Evolutionary conservation across 2,888 invertebrate genomes (phyloP).

Genomic region (Limnephilus lunatus): DNA sequence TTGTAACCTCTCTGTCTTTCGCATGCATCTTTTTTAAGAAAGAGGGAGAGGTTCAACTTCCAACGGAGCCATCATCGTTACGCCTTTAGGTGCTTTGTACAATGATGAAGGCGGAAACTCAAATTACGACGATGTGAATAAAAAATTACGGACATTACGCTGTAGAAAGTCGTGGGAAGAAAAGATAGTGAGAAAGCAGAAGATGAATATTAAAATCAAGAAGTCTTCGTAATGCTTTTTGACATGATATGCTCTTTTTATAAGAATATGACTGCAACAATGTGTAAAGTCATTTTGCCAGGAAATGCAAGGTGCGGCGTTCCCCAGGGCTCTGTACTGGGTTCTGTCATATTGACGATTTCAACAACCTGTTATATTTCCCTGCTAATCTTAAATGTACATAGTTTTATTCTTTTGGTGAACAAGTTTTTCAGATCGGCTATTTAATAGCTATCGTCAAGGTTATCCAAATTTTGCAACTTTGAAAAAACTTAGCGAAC

Average conservation of each 20-base stretch:
- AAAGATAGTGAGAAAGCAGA: background rate
- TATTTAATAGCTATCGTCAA: no score
- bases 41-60: background rate
- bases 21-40: background rate
- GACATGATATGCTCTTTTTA: background rate
- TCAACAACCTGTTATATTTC: no score
- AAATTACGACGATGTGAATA: constrained; percentile 24
- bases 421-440: no score
- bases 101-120: background rate
- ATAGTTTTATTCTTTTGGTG: no score
- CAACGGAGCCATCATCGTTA: background rate
- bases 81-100: background rate
- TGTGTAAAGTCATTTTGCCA: background rate
- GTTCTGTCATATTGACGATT: no score
- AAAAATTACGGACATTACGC: background rate
- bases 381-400: no score
- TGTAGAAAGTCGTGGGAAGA: constrained; percentile 14
- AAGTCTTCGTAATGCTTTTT: background rate
- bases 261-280: background rate
- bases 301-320: background rate
- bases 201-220: background rate
- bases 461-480: no score
- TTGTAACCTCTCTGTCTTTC: no score
- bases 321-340: no score
- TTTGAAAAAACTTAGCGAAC: no score